phyloP scores from a whole-genome alignment of 35 echinoderm and acorn worm genomes.

The Apostichopus californicus region DNA sequence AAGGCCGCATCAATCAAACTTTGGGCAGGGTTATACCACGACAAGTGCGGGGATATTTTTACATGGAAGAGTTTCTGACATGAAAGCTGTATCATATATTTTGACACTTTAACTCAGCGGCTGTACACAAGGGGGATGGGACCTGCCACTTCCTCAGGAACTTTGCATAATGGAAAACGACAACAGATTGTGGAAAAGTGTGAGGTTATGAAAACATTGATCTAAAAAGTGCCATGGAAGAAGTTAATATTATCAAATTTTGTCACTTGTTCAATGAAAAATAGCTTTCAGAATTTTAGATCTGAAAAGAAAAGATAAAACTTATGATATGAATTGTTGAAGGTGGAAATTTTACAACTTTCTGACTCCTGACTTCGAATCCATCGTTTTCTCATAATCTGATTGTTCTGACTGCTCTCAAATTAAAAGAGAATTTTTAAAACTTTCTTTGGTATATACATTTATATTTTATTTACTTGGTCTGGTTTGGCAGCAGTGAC shows the following conservation, averaged over 20 bases:
- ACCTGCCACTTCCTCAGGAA: constrained; percentile 28
- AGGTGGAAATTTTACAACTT: background rate
- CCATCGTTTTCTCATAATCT: background rate
- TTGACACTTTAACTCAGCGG: constrained; percentile 45
- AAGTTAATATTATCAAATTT: constrained; percentile 22
- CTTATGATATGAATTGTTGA: constrained; percentile 1
- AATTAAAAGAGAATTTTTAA: background rate
- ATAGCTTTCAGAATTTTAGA: background rate
- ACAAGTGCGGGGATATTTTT: constrained; percentile 37
- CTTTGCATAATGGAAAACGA: constrained; percentile 58
- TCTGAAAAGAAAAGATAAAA: background rate
- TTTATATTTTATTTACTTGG: too few species aligned
- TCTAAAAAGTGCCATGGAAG: background rate
- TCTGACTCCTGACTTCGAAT: background rate
- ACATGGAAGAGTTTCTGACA: constrained; percentile 33
- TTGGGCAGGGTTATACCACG: background rate
- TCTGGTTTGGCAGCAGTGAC: too few species aligned
- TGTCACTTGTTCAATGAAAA: constrained; percentile 22
- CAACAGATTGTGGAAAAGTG: constrained; percentile 34
- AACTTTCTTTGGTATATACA: too few species aligned
- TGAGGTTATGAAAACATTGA: constrained; percentile 53
- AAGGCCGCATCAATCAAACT: constrained; percentile 37
- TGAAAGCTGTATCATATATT: constrained; percentile 20
- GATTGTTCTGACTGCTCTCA: constrained; percentile 1
- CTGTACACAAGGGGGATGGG: constrained; percentile 35